Percentiles rank a stretch among this genome's conserved stretches.
Evolutionary conservation across 1,140 invertebrate genomes (phyloP).

Genomic region (Nymphalis io): DNA sequence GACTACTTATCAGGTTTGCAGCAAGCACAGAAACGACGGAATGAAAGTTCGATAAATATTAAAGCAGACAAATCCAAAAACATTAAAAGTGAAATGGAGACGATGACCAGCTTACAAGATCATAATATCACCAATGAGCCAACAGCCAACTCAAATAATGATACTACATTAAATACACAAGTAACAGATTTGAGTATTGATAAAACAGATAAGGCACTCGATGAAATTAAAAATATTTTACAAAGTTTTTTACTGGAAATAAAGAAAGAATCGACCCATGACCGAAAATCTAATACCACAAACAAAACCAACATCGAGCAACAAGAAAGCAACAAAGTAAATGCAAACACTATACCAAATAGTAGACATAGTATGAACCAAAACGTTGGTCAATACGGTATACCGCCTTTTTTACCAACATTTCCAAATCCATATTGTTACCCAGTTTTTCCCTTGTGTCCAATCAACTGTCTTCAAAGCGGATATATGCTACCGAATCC

Average conservation of each 20-base stretch:
- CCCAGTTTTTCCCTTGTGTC: slow-evolving; percentile 62
- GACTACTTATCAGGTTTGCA: slow-evolving; percentile 23
- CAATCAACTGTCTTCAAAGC: slow-evolving; percentile 62
- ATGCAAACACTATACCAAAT: slow-evolving; percentile 36
- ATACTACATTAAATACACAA: slow-evolving; percentile 55
- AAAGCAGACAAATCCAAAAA: slow-evolving; percentile 22
- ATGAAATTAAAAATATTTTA: slow-evolving; percentile 71
- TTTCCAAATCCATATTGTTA: slow-evolving; percentile 66
- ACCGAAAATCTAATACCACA: slow-evolving; percentile 47
- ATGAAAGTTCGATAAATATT: slow-evolving; percentile 9
- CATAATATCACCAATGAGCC: slow-evolving; percentile 39
- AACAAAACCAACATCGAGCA: slow-evolving; percentile 28
- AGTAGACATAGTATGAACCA: slow-evolving; percentile 46
- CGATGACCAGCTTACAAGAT: slow-evolving; percentile 38
- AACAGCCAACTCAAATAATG: slow-evolving; percentile 39
- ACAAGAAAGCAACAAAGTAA: slow-evolving; percentile 39
- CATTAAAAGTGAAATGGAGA: slow-evolving; percentile 35
- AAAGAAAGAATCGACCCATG: slow-evolving; percentile 60
- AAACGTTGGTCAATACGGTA: slow-evolving; percentile 35
- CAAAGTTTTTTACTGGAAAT: slow-evolving; percentile 69
- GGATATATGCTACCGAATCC: slow-evolving; percentile 54
- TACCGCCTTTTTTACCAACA: slow-evolving; percentile 46
- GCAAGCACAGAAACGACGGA: slow-evolving; percentile 17
- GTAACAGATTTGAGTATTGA: slow-evolving; percentile 47
- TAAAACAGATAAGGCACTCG: slow-evolving; percentile 66